phyloP scores from a whole-genome alignment of 2,888 invertebrate species.

The Agonopterix arenella region DNA sequence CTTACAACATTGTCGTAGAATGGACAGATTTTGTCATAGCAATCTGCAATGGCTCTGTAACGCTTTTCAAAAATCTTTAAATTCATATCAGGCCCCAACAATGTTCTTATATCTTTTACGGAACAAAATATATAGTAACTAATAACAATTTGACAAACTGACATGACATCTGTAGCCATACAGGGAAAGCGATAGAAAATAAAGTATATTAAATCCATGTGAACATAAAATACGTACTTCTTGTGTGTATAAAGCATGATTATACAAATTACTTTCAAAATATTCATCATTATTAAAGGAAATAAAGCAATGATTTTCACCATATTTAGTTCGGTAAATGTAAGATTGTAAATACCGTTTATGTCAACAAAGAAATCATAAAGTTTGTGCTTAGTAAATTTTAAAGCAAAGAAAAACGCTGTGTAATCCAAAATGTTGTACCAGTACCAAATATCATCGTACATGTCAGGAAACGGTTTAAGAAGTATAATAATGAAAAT shows the following conservation, averaged over 20 bases:
- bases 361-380: constrained; percentile 5
- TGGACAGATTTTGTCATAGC: not conserved
- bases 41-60: not conserved
- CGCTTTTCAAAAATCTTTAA: not conserved
- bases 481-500: not conserved
- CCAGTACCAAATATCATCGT: not conserved
- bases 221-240: not conserved
- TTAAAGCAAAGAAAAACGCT: constrained; percentile 1
- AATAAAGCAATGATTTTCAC: constrained; percentile 1
- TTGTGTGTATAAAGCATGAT: not conserved
- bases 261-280: not conserved
- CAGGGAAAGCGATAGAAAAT: not conserved
- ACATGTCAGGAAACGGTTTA: not conserved
- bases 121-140: not conserved
- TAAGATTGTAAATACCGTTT: constrained; percentile 1
- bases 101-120: not conserved
- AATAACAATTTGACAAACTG: not conserved
- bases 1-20: not conserved
- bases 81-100: not conserved
- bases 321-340: not conserved
- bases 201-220: not conserved
- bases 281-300: not conserved
- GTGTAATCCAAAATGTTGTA: constrained; percentile 1
- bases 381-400: constrained; percentile 1
- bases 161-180: not conserved